Evolutionary conservation across 2,888 invertebrate genomes (phyloP), one percentile per base, ranked within the genome.

Genomic region (Callinectes sapidus): DNA sequence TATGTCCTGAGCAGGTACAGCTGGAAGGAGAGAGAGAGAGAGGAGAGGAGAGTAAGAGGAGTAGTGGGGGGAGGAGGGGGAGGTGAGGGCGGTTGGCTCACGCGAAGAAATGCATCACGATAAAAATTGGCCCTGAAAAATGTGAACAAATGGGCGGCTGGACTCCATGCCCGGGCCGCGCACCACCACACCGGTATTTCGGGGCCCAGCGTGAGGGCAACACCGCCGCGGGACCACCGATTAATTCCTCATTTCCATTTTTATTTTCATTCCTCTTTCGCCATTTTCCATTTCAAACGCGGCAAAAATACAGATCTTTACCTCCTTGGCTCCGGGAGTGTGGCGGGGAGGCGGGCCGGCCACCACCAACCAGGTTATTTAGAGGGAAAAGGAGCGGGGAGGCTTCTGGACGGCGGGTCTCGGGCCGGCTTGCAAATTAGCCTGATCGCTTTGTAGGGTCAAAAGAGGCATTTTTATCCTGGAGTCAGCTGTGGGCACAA

Each of bases 401-500:
- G 42, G 18, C 28, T 55, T 77, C 81, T 81, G 89, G 28, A 39
- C 88, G 92, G 88, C 92, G 90, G 71, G 92, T 92, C 91, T 87
- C 92, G 42, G 81, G 88, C 55, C 54, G 92, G 90, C 90, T 92
- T 92, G 92, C 92, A 92, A 92, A 92, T 92, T 92, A 92, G 92
- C 92, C 92, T 66, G 92, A 92, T 92, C 92, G 92, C 91, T 92
- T 92, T 92, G 92, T 92, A 92, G 92, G 92, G 92, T 91, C 87
- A 92, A 92, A 92, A 89, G 92, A 90, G 90, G 92, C 86, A 92
- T 92, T 92, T 92, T 92, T 92, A 92, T 92, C 42, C 85, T 91
- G 92, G 92, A 92, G 92, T 92, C 92, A 92, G 92, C 92, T 92
- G 92, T 90, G 92, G 92, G 90, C 89, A 92, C 92, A 92, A 92